A percentile compares a stretch with the other conserved stretches of the same genome.
These are phyloP conservation scores for Pongo abelii DNA, from an alignment of 2,113 vertebrate genomes.

Conservation along the genomic window DNA sequence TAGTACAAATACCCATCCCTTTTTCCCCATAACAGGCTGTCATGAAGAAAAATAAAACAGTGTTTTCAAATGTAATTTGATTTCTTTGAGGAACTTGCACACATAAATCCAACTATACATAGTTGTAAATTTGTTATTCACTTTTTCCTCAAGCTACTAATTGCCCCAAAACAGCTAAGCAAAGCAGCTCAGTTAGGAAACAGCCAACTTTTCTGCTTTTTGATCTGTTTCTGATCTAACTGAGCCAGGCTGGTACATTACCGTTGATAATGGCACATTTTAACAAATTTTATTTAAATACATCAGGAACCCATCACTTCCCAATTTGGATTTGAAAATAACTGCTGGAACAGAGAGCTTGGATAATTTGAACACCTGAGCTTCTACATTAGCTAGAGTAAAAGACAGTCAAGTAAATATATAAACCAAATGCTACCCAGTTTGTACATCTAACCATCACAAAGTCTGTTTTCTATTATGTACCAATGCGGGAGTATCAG, in stretches of 20 bases:
- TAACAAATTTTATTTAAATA: conserved; percentile 41
- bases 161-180: background rate
- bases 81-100: background rate
- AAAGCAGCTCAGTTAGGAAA: background rate
- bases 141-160: background rate
- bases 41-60: background rate
- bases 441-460: background rate
- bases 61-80: background rate
- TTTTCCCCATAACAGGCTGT: background rate
- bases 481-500: background rate
- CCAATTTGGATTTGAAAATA: conserved; percentile 7
- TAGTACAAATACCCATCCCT: background rate
- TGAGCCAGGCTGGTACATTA: background rate
- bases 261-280: background rate
- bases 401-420: background rate
- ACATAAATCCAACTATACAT: background rate
- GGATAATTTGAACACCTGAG: background rate
- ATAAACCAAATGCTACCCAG: background rate
- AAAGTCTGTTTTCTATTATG: background rate
- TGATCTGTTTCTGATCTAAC: conserved; percentile 37
- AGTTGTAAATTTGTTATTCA: background rate
- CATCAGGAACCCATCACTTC: conserved; percentile 2
- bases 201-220: background rate
- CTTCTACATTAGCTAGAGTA: background rate
- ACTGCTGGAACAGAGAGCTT: background rate